Conservation (phyloP, 2,113 vertebrate species). For the Lampris megalopsis region DNA sequence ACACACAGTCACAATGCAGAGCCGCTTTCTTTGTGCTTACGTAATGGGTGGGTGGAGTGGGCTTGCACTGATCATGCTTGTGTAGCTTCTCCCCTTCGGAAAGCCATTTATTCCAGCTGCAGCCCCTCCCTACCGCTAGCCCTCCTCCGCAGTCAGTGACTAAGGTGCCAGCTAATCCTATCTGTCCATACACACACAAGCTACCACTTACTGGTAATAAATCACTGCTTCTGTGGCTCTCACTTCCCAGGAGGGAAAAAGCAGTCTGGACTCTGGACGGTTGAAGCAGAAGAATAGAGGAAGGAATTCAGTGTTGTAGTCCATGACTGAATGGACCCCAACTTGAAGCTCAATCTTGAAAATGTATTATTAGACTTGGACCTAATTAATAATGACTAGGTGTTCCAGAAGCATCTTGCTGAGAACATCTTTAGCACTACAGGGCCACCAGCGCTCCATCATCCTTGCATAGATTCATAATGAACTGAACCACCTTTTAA, state of each 20-base stretch:
- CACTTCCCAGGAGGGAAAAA: slow-evolving; percentile 19
- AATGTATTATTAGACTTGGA: no score
- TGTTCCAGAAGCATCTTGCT: no score
- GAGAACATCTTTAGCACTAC: no score
- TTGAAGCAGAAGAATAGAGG: slow-evolving; percentile 6
- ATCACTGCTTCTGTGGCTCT: slow-evolving; percentile 34
- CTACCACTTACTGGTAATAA: slow-evolving; percentile 48
- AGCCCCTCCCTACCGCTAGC: slow-evolving; percentile 46
- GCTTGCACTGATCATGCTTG: slow-evolving; percentile 51
- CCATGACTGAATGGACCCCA: no score
- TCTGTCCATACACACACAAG: slow-evolving; percentile 46
- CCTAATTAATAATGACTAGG: no score
- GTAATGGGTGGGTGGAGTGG: slow-evolving; percentile 76
- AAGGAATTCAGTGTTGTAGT: neutral
- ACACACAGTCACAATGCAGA: slow-evolving; percentile 50
- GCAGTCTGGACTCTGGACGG: slow-evolving; percentile 2
- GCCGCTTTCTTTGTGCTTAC: slow-evolving; percentile 59
- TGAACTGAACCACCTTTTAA: no score
- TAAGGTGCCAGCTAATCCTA: slow-evolving; percentile 58
- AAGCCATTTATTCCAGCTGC: slow-evolving; percentile 65
- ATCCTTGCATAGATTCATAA: no score
- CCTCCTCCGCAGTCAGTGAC: slow-evolving; percentile 65
- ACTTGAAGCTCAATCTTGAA: no score
- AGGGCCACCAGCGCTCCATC: no score
- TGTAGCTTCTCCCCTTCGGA: slow-evolving; percentile 60